Evolutionary conservation across 1,140 invertebrate species (phyloP), one percentile per base, ranked within the genome.

Genomic region (Drosophila chauvacae): DNA sequence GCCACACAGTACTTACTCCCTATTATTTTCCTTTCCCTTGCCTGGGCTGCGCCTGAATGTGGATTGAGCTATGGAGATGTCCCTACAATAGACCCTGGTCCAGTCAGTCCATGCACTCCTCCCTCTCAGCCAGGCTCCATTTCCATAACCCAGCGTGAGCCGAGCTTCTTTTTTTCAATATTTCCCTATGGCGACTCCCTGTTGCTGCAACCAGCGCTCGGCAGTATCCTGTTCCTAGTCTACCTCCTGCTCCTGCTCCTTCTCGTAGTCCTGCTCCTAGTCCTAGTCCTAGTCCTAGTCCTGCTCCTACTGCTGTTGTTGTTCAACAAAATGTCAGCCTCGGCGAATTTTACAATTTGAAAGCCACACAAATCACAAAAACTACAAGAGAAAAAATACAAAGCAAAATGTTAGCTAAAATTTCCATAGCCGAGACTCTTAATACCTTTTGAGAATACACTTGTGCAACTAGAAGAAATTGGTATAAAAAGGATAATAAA

Each of bases 291-390:
- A 3, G 10, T 42, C 30, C 33, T 14, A 2, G 11, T 14, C 13
- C 11, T 13, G 16, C 26, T n/a, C 47, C 26, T 50, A 5, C 20
- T 41, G 2, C 56, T 58, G 59, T 64, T 79, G 78, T 77, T 79
- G 75, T 71, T 86, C 75, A 79, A 82, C 80, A 82, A 86, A 57
- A 83, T 87, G 83, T 88, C 84, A 87, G 83, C 84, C 81, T 86
- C 64, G 80, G 84, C 83, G 77, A 87, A 88, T 87, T 87, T 88
- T 62, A 84, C 83, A 87, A 87, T 87, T 87, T 88, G 80, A 87
- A 88, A 88, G 83, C 83, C 83, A 88, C 84, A 87, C 83, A 87
- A 88, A 87, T 86, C 80, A 87, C 83, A 84, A 86, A 66, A 73
- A 61, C 68, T 65, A 50, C 61, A 64, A 53, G 42, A 53, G 44